Percentiles rank a stretch among this genome's conserved stretches.
Conservation (phyloP, 2,888 invertebrate species). For the Punctoribates punctum region DNA sequence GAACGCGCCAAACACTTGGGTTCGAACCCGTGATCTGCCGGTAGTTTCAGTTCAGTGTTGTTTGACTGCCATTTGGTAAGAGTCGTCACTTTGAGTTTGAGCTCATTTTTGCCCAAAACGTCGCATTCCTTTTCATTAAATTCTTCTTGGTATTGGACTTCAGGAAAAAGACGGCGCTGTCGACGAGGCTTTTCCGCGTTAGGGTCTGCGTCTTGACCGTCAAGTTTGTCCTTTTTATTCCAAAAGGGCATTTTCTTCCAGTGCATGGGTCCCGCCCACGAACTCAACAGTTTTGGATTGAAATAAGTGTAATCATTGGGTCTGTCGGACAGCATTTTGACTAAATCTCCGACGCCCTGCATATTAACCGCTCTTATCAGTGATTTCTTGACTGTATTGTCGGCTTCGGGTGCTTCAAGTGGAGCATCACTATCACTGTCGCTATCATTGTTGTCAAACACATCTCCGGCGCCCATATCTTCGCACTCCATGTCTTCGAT, state of each 20-base stretch:
- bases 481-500: conserved; percentile 28
- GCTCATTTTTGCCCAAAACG: background rate
- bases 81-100: conserved; percentile 23
- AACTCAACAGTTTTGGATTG: conserved; percentile 56
- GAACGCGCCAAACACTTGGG: conserved; percentile 19
- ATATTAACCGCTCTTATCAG: conserved; percentile 23
- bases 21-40: conserved; percentile 40
- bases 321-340: conserved; percentile 35
- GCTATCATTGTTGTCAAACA: background rate
- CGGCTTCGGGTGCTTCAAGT: background rate
- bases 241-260: conserved; percentile 65
- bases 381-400: background rate
- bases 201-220: background rate
- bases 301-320: conserved; percentile 67
- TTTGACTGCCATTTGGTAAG: conserved; percentile 32
- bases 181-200: background rate
- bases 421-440: background rate
- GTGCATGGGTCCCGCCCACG: conserved; percentile 78
- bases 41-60: conserved; percentile 19
- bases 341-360: conserved; percentile 23
- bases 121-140: background rate
- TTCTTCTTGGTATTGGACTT: background rate
- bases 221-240: conserved; percentile 22
- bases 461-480: conserved; percentile 16
- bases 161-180: conserved; percentile 15